These are phyloP conservation scores for Uloborus plumipes DNA, from an alignment of 2,888 invertebrate genomes.

Conservation along the genomic window DNA sequence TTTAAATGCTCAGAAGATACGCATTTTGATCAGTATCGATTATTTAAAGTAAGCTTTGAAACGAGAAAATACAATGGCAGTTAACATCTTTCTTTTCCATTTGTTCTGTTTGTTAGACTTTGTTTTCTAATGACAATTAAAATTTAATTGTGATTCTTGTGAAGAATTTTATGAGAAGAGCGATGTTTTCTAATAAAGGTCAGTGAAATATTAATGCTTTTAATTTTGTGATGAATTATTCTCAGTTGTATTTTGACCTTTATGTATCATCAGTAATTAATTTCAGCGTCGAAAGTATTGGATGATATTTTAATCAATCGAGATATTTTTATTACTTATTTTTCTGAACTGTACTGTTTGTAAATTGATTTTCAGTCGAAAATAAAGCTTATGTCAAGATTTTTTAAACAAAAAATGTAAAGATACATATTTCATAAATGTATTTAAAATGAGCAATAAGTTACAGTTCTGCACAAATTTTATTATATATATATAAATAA, in stretches of 20 bases:
- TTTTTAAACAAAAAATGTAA: too few relatives aligned
- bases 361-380: too few relatives aligned
- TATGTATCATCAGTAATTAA: constrained; percentile 1
- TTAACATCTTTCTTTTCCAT: constrained; percentile 30
- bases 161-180: not conserved
- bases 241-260: constrained; percentile 16
- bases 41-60: constrained; percentile 64
- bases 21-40: constrained; percentile 64
- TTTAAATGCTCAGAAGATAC: constrained; percentile 62
- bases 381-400: too few relatives aligned
- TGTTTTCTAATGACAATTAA: not conserved
- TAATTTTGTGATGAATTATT: constrained; percentile 1
- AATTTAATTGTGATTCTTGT: not conserved
- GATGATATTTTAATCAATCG: too few relatives aligned
- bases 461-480: too few relatives aligned
- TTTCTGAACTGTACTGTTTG: too few relatives aligned
- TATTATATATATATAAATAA: too few relatives aligned
- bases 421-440: too few relatives aligned
- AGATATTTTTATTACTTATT: too few relatives aligned
- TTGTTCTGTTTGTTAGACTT: constrained; percentile 9
- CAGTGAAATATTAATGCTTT: constrained; percentile 15
- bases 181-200: constrained; percentile 63
- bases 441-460: too few relatives aligned
- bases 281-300: too few relatives aligned
- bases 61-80: constrained; percentile 58